Base-by-base conservation (phyloP, 2,888 invertebrate species). In the Flexamia atlantica region DNA sequence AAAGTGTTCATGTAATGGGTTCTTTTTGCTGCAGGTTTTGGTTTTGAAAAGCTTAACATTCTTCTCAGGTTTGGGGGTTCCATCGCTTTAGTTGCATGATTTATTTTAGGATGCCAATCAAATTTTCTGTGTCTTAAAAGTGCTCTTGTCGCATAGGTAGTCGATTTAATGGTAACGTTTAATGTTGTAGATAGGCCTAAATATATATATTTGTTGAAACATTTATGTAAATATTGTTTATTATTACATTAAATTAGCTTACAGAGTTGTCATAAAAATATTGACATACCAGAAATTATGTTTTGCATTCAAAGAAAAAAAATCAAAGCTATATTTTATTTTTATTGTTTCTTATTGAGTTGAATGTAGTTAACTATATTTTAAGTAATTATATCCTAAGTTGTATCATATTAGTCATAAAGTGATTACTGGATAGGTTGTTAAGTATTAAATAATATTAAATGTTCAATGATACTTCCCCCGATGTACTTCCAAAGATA, bases 141-240 rank as follows among this genome's bases (percentile, higher is more conserved):
- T 72, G 72, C 72, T 40, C 72, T 72, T 72, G 36, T 40, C 42
- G 5, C 3, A 1, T 64, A 64, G 64, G 28, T 64, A 64, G 64
- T 72, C 23, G 20, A 32, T 14, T 68, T 32, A 68, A 28, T 68
- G 36, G 3, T 40, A n/a, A 40, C 9, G 42, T 42, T 40, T 20
- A 14, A 72, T 46, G 76, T 76, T 50, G 50, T 50, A 46, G 14
- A 50, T 76, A n/a, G n/a, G n/a, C n/a, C n/a, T n/a, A 76, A 46
- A 46, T 46, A 46, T 42, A 70, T 70, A 42, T 46, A 76, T 50
- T 76, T 76, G 76, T 76, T 76, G 42, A 76, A 46, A 42, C 23
- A 23, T 76, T 46, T 76, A 28, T 76, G 76, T 76, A 76, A 76
- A 76, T 76, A 76, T 76, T 76, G 76, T 76, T 76, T 76, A 76